phyloP scores from a whole-genome alignment of 1,140 invertebrate species.

The Plutomurus gul region DNA sequence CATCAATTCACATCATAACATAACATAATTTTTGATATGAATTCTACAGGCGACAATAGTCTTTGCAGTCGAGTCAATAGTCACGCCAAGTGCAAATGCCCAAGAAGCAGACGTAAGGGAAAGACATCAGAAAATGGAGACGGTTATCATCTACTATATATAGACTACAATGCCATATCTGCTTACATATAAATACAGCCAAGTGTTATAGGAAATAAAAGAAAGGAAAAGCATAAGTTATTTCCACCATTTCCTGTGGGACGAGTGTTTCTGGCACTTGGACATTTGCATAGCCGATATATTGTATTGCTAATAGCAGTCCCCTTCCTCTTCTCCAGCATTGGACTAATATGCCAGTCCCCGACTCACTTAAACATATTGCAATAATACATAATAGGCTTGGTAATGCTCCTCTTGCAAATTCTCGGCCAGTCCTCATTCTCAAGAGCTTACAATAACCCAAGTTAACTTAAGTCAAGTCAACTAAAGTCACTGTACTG shows the following conservation, averaged over 20 bases:
- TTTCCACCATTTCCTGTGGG: slow-evolving; percentile 9
- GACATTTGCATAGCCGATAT: slow-evolving; percentile 17
- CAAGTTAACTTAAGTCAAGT: not conserved
- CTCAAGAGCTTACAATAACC: not conserved
- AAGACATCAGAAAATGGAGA: no score
- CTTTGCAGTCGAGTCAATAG: no score
- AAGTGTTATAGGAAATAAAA: slow-evolving; percentile 7
- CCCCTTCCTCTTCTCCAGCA: not conserved
- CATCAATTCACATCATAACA: not conserved
- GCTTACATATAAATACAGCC: not conserved
- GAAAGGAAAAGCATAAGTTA: slow-evolving; percentile 24
- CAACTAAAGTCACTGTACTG: not conserved
- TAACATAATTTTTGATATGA: no score
- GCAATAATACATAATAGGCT: slow-evolving; percentile 9
- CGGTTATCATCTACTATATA: no score
- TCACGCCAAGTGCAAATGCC: no score
- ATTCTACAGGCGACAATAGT: no score
- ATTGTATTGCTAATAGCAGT: slow-evolving; percentile 24
- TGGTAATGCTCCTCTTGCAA: not conserved
- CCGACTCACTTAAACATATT: slow-evolving; percentile 24
- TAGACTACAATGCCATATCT: no score
- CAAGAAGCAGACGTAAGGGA: no score
- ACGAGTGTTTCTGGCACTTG: slow-evolving; percentile 25
- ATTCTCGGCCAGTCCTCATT: no score
- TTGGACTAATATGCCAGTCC: not conserved